Evolutionary conservation across 2,113 vertebrate species (phyloP), one percentile per base, ranked within the genome.

Genomic region (Tursiops truncatus): DNA sequence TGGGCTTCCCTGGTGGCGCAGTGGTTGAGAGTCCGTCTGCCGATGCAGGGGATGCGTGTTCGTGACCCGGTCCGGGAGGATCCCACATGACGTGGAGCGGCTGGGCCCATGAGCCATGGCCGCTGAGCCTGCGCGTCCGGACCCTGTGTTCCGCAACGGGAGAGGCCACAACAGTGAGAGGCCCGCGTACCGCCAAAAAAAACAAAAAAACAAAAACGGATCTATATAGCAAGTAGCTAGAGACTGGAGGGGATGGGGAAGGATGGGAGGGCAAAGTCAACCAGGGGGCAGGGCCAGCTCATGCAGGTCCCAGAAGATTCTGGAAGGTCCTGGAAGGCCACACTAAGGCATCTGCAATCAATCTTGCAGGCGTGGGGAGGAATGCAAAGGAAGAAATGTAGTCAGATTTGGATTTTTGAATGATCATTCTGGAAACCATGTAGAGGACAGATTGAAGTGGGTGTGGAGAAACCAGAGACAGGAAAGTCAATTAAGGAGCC

Each of bases 391-490:
- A 73, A 94, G 82, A 92, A 91, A 81, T 2, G 38, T 80, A 92
- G 93, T 86, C 81, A 53, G 83, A 81, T 95, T 65, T 84, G 68
- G 83, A 95, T 95, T 97, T 96, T 1, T 97, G 93, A 95, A 93
- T 4, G 21, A 86, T 83, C 53, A 23, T 95, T 94, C 96, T 93
- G 87, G 92, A 92, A 96, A 94, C 95, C 95, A 81, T 63, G 87
- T 25, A 70, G 68, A 95, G 50, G 84, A 92, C 96, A 97, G 97
- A 97, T 8, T 92, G 90, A 96, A 96, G 97, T 95, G 96, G 90
- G 95, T 56, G 95, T 97, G 70, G 87, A 92, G 81, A 94, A 95
- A 91, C 20, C 89, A 95, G 96, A 91, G 44, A 76, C 94, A 92
- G 94, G 87, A 91, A 97, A 94, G 97, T 94, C 96, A 92, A 87